A percentile compares a stretch with the other conserved stretches of the same genome.
Conservation (phyloP, 2,113 vertebrate species). For the Chloroceryle aenea region DNA sequence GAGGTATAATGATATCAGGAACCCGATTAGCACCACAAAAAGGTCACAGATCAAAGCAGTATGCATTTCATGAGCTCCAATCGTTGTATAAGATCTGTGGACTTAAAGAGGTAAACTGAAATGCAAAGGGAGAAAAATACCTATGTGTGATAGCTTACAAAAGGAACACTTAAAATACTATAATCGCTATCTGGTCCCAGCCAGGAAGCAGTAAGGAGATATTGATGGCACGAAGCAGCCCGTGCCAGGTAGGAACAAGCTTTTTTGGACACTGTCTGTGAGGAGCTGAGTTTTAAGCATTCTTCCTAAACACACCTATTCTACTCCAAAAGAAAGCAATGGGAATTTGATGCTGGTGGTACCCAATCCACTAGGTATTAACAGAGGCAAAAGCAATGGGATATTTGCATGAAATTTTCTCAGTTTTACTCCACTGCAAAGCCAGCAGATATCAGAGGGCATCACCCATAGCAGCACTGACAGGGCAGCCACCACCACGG, state of each 20-base stretch:
- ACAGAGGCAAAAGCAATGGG: neutral
- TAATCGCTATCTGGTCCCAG: slow-evolving; percentile 11
- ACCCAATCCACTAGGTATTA: neutral
- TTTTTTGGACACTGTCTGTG: neutral
- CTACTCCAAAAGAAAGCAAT: neutral
- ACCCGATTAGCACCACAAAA: slow-evolving; percentile 91
- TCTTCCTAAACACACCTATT: neutral
- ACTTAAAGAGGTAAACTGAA: slow-evolving; percentile 71
- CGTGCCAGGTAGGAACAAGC: neutral
- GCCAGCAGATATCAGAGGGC: neutral
- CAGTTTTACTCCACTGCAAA: neutral
- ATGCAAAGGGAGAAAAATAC: slow-evolving; percentile 52
- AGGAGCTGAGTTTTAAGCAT: neutral
- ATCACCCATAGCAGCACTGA: neutral
- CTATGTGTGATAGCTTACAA: slow-evolving; percentile 44
- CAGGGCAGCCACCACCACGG: neutral
- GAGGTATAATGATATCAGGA: slow-evolving; percentile 91
- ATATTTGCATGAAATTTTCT: neutral
- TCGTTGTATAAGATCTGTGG: slow-evolving; percentile 72
- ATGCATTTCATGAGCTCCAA: slow-evolving; percentile 85
- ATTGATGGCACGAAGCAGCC: neutral
- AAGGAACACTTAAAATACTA: slow-evolving; percentile 47
- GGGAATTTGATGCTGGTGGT: neutral
- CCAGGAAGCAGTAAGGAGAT: slow-evolving; percentile 32
- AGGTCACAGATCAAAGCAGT: slow-evolving; percentile 94